phyloP scores from a whole-genome alignment of 2,797 vertebrate genomes.

The Peromyscus nudipes region DNA sequence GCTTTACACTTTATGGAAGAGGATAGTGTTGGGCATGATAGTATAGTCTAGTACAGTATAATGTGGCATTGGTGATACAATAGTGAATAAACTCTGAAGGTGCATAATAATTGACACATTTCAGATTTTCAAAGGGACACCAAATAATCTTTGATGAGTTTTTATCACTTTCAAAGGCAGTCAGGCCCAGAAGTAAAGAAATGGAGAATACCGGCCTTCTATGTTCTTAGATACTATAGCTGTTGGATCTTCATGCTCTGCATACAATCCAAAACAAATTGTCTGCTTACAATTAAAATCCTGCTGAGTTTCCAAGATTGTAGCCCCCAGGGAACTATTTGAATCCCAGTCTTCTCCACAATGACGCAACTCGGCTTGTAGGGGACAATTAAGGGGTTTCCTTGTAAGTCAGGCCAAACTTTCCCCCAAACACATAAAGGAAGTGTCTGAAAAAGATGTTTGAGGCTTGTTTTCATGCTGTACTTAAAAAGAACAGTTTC shows the following conservation, averaged over 20 bases:
- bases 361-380: constrained; percentile 86
- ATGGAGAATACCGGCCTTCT: constrained; percentile 71
- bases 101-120: background rate
- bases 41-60: background rate
- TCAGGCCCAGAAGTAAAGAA: constrained; percentile 22
- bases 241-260: constrained; percentile 83
- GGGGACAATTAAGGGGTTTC: constrained; percentile 88
- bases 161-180: constrained; percentile 44
- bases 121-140: constrained; percentile 59
- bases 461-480: constrained; percentile 81
- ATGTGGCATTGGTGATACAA: background rate
- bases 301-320: constrained; percentile 85
- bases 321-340: constrained; percentile 85
- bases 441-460: constrained; percentile 84
- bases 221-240: constrained; percentile 79
- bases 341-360: constrained; percentile 86
- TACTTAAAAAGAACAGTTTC: constrained; percentile 82
- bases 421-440: constrained; percentile 85
- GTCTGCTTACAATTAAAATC: constrained; percentile 88
- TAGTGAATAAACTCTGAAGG: background rate
- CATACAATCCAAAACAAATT: constrained; percentile 87
- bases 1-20: background rate
- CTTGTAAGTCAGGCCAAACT: constrained; percentile 86
- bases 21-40: background rate
- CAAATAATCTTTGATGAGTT: constrained; percentile 24